Conservation (phyloP, 1,140 invertebrate genomes). For the Ectropis grisescens region DNA sequence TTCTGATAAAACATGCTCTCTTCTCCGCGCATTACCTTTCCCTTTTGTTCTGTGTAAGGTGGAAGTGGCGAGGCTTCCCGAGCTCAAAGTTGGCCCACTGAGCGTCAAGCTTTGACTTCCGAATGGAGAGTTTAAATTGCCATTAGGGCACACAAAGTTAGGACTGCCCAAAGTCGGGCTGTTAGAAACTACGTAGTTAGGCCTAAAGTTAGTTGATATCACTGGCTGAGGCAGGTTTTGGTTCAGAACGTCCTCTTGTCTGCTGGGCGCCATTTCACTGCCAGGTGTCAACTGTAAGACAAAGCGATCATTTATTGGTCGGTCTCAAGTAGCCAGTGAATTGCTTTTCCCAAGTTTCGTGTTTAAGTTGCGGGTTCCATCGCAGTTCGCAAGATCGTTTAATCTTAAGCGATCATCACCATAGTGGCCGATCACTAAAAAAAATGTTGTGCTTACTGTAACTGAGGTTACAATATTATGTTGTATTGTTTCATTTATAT, state of each 20-base stretch:
- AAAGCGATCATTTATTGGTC: no score
- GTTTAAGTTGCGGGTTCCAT: no score
- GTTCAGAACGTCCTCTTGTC: conserved; percentile 52
- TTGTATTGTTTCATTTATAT: no score
- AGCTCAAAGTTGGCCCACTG: conserved; percentile 51
- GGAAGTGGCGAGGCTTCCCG: conserved; percentile 47
- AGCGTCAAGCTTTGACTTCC: conserved; percentile 46
- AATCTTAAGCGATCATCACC: no score
- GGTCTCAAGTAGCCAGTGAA: no score
- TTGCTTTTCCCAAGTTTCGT: no score
- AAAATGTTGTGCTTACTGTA: no score
- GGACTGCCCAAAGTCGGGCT: conserved; percentile 59
- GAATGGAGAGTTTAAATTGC: conserved; percentile 45
- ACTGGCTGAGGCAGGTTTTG: conserved; percentile 41
- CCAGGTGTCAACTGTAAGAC: conserved; percentile 39
- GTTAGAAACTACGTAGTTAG: conserved; percentile 44
- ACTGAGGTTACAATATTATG: no score
- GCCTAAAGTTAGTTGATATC: conserved; percentile 44
- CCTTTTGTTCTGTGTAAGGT: conserved; percentile 54
- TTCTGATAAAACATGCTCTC: conserved; percentile 57
- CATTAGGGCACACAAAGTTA: conserved; percentile 62
- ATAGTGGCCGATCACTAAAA: no score
- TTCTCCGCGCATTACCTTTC: conserved; percentile 47
- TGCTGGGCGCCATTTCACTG: conserved; percentile 27
- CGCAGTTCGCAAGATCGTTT: no score